Base-by-base conservation (phyloP, 2,888 invertebrate species). In the Lasioglossum vierecki region DNA sequence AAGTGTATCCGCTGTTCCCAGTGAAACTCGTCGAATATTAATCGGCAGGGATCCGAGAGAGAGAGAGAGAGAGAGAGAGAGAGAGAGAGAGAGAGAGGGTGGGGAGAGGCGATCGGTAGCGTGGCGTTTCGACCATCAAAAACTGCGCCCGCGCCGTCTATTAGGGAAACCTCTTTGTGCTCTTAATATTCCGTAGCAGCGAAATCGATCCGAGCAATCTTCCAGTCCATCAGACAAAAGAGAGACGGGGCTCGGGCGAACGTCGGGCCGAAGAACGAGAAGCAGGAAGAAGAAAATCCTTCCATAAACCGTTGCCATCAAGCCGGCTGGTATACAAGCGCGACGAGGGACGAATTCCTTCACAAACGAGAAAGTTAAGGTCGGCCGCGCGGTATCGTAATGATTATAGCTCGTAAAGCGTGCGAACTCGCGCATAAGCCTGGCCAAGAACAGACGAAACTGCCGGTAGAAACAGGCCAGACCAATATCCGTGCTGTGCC, bases 401-500 rank as follows among this genome's bases (percentile, higher is more conserved):
- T 83, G 90, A 90, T 90, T 88, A 82, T 79, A 49, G 85, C 79
- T 75, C 60, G 82, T 80, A 84, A 91, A 89, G 89, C 84, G 87
- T 82, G 85, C 84, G 82, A 89, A 85, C 80, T 83, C 63, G 82
- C 63, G 53, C 80, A 70, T 83, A 82, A 81, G 81, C 78, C 53
- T 70, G 76, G 79, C 39, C 44, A 79, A 22, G 85, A 88, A 89
- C 80, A 83, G 84, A 84, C 83, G 87, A 86, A 86, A 90, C 86
- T 88, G 57, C 79, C 73, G 60, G 83, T 77, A 80, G 88, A 79
- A 86, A 84, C 75, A 80, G 73, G 81, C 72, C 84, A 86, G 88
- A 82, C 90, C 92, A 89, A 92, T 92, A 92, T 92, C 86, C 89
- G 83, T 80, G 88, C 85, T 77, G 77, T 76, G 87, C 84, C 91